Conservation (phyloP, 2,113 vertebrate genomes). For the Strix uralensis region DNA sequence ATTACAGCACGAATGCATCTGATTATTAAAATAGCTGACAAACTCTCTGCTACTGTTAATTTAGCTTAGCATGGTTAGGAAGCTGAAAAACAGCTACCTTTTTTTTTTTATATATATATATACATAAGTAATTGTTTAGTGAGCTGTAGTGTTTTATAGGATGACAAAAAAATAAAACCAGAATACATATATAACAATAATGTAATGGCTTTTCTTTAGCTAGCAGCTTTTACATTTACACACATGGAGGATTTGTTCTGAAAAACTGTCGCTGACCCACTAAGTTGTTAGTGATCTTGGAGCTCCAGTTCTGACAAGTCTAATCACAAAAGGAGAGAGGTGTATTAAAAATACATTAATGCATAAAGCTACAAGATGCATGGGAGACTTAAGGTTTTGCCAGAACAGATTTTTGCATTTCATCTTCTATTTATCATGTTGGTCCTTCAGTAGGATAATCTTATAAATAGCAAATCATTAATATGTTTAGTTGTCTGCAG, state of each 20-base stretch:
- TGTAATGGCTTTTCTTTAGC: not conserved
- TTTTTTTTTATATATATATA: not conserved
- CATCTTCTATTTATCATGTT: conserved; percentile 38
- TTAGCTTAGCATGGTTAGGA: not conserved
- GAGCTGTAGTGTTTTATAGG: not conserved
- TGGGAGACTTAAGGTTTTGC: conserved; percentile 16
- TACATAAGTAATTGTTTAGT: not conserved
- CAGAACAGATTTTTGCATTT: conserved; percentile 39
- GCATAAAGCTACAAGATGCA: not conserved
- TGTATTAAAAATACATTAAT: conserved; percentile 47
- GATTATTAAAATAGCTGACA: not conserved
- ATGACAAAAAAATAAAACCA: not conserved
- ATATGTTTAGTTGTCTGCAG: conserved; percentile 53
- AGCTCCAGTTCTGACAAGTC: conserved; percentile 20
- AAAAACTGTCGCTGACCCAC: not conserved
- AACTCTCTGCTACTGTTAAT: not conserved
- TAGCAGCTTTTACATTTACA: not conserved
- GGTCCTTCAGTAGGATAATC: conserved; percentile 21
- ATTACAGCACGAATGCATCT: not conserved
- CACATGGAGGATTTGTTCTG: not conserved
- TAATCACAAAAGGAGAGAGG: not conserved
- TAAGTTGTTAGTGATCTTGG: not conserved
- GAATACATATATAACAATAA: not conserved
- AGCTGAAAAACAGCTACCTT: not conserved
- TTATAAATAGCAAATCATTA: conserved; percentile 71